Conservation (phyloP, 2,113 vertebrate species). For the Rallus limicola region DNA sequence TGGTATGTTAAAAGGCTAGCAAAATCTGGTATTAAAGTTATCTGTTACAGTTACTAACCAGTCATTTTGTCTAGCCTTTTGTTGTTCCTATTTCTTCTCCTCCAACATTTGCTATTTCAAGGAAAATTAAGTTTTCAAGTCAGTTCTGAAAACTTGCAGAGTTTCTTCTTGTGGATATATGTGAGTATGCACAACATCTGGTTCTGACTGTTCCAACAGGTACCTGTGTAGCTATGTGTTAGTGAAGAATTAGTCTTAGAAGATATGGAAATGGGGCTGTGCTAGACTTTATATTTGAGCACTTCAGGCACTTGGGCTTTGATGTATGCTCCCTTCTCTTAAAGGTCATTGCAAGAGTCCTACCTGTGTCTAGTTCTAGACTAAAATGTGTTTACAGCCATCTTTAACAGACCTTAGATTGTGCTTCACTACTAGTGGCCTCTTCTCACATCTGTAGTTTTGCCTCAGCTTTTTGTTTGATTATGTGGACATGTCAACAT, state of each 20-base stretch:
- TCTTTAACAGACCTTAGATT: background rate
- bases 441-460: background rate
- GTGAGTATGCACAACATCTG: background rate
- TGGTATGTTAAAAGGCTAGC: background rate
- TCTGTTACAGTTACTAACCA: background rate
- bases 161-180: background rate
- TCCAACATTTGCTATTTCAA: background rate
- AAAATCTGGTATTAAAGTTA: background rate
- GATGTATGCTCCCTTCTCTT: background rate
- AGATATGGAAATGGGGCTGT: background rate
- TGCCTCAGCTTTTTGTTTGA: background rate
- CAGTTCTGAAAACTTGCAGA: background rate
- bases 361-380: background rate
- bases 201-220: background rate
- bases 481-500: background rate
- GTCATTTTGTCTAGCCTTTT: background rate
- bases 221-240: background rate
- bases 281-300: background rate
- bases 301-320: background rate
- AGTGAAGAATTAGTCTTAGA: background rate
- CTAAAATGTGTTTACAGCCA: background rate
- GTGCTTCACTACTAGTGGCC: background rate
- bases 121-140: background rate
- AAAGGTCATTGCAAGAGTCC: background rate
- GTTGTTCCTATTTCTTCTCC: background rate